Evolutionary conservation across 2,888 invertebrate genomes (phyloP), one percentile per base, ranked within the genome.

Genomic region (Eumacrocentrus americanus): DNA sequence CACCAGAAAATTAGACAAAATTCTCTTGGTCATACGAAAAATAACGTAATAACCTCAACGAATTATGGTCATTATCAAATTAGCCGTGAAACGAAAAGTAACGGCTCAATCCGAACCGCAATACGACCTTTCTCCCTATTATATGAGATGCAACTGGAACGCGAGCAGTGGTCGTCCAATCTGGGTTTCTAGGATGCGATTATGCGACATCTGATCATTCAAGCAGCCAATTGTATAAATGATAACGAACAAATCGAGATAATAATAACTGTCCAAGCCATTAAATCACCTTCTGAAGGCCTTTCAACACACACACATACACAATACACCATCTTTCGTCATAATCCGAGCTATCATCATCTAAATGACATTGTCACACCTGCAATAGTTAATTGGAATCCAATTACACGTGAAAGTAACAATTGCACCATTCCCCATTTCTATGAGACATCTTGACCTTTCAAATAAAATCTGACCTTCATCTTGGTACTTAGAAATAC

Each of bases 161-260:
- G 37, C 25, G 37, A 23, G 14, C 2, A 46, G 23, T 46, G 23
- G n/a, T n/a, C 23, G 35, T 58, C 51, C 44, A 51, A 53, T 59
- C 25, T 59, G 25, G 58, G 40, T 59, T 59, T 53, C 53, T 53
- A 46, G 52, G 38, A 44, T 58, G 44, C 5, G 6, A 52, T 58
- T 53, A 53, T 46, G 23, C 23, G 3, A 44, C 23, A 42, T 44
- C 40, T 44, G 16, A 54, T 54, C 42, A n/a, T 54, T 29, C 42
- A 4, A 29, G 29, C 29, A 29, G 22, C 34, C n/a, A 42, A 42
- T 23, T 55, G 14, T 6, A 25, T 11, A 18, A 12, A n/a, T 47
- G 29, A 46, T 22, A 25, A 37, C 16, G 12, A 23, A 14, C 4
- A 25, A 35, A 46, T 47, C 20, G 22, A 37, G 37, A 44, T 55